Percentiles rank a stretch among this genome's conserved stretches.
Evolutionary conservation across 2,113 vertebrate species (phyloP).

Genomic region (Clarias magur): DNA sequence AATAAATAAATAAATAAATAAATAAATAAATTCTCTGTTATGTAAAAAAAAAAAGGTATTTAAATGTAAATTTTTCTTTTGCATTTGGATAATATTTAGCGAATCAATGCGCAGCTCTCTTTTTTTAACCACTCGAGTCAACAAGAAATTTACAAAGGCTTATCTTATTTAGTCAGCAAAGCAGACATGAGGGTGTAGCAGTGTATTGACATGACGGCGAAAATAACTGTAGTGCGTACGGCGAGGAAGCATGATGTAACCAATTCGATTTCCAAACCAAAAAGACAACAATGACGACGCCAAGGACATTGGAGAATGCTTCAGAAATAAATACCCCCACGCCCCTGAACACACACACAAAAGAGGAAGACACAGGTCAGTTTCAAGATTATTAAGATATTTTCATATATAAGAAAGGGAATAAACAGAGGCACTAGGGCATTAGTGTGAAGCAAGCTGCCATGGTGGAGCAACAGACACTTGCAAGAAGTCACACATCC

Average conservation of each 20-base stretch:
- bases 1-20: neutral
- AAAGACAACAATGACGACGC: too few species aligned
- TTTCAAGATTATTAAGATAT: neutral
- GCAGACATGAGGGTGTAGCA: neutral
- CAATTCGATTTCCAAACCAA: neutral
- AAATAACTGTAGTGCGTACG: neutral
- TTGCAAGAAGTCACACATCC: neutral
- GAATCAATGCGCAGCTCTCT: neutral
- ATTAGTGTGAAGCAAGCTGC: neutral
- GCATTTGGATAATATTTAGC: neutral
- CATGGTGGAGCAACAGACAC: neutral
- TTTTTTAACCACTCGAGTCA: neutral
- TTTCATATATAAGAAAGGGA: neutral
- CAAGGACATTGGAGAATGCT: neutral
- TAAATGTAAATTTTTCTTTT: neutral
- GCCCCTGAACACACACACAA: too few species aligned
- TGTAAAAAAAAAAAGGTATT: neutral
- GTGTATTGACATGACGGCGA: neutral
- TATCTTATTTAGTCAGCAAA: neutral
- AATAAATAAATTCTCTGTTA: neutral
- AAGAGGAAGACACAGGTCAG: neutral
- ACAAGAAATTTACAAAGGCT: slow-evolving; percentile 6
- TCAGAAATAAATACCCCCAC: neutral
- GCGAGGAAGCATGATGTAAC: neutral
- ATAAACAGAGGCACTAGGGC: neutral